Conservation (phyloP, 2,797 vertebrate species). For the Menidia menidia region DNA sequence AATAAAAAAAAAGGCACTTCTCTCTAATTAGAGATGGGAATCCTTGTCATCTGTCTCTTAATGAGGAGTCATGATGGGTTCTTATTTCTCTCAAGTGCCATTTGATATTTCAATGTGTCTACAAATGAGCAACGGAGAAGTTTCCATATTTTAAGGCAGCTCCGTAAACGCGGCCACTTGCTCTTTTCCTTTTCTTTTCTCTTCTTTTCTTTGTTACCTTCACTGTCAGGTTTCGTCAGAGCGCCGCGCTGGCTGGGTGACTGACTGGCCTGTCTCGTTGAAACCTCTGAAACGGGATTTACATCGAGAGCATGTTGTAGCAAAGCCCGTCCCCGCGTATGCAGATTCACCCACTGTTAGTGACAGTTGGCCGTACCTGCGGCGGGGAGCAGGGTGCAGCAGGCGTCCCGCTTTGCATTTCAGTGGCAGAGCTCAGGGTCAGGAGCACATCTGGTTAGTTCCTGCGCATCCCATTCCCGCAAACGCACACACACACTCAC, state of each 20-base stretch:
- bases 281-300: constrained; percentile 81
- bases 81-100: constrained; percentile 55
- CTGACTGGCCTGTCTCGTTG: constrained; percentile 74
- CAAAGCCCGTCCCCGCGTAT: constrained; percentile 76
- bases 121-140: constrained; percentile 61
- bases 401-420: constrained; percentile 81
- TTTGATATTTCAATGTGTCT: constrained; percentile 70
- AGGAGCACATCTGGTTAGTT: constrained; percentile 82
- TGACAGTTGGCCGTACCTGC: constrained; percentile 81
- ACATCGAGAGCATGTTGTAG: constrained; percentile 82
- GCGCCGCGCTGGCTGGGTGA: constrained; percentile 54
- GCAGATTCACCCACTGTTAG: constrained; percentile 80
- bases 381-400: constrained; percentile 57
- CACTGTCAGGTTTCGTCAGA: constrained; percentile 50
- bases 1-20: constrained; percentile 33
- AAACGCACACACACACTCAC: constrained; percentile 15
- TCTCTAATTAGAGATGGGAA: constrained; percentile 69
- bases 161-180: constrained; percentile 58
- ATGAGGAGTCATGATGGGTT: constrained; percentile 65
- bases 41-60: constrained; percentile 69
- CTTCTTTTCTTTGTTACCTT: constrained; percentile 66
- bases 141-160: constrained; percentile 68
- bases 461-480: constrained; percentile 50
- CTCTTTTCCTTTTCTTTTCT: constrained; percentile 9
- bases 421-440: constrained; percentile 79